Conservation (phyloP, 2,797 vertebrate genomes). For the Falco novaeseelandiae region DNA sequence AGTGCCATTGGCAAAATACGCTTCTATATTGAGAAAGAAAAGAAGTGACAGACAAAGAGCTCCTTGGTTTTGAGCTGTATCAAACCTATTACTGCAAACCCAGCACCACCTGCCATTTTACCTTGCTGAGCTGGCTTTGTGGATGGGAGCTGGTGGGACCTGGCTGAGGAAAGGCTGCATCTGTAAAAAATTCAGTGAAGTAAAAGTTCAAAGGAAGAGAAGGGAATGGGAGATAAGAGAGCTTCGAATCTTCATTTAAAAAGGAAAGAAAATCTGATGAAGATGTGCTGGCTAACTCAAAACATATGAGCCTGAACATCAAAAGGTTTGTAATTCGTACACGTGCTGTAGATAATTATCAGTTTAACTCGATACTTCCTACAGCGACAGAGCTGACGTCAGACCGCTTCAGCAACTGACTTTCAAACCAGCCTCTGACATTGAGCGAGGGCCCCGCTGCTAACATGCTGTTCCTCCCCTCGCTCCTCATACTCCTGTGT, state of each 20-base stretch:
- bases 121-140: background rate
- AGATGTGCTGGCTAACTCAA: conserved; percentile 64
- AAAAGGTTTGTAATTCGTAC: conserved; percentile 41
- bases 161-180: background rate
- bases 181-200: background rate
- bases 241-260: conserved; percentile 30
- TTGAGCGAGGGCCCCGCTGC: background rate
- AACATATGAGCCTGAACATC: conserved; percentile 57
- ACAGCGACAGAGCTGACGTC: conserved; percentile 51
- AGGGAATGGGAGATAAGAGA: conserved; percentile 48
- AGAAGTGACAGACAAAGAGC: background rate
- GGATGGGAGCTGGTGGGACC: background rate
- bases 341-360: conserved; percentile 70
- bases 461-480: rapidly evolving
- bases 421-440: conserved; percentile 34
- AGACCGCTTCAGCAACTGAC: background rate
- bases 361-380: conserved; percentile 66
- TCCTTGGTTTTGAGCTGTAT: background rate
- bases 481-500: rapidly evolving
- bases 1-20: background rate
- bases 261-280: conserved; percentile 62
- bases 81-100: background rate
- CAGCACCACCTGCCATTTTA: background rate
- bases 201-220: conserved; percentile 46
- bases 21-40: background rate